A percentile compares a stretch with the other conserved stretches of the same genome.
These are phyloP conservation scores for Dendroctonus ponderosae DNA, from an alignment of 1,140 invertebrate species.

Conservation along the genomic window DNA sequence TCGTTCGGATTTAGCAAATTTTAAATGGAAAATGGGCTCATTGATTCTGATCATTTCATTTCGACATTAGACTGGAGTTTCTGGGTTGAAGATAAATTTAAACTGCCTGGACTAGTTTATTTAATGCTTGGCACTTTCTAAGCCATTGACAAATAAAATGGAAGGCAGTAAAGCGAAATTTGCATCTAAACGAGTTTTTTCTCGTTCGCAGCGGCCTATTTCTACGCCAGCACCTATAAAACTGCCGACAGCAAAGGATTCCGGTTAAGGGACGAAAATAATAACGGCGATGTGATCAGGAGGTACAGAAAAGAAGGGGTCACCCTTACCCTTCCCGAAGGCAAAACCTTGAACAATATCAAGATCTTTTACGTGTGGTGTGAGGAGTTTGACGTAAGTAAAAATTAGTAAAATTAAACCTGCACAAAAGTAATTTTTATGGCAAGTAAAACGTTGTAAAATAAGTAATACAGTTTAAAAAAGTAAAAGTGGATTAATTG, in stretches of 20 bases:
- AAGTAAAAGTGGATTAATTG: no score
- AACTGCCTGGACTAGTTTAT: no score
- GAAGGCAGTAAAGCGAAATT: not conserved
- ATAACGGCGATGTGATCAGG: conserved; percentile 68
- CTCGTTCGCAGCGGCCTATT: conserved; percentile 73
- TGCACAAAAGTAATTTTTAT: not conserved
- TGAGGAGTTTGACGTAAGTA: conserved; percentile 79
- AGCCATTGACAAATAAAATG: no score
- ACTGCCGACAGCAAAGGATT: conserved; percentile 67
- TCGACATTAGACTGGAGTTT: no score
- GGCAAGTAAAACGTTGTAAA: no score
- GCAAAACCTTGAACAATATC: conserved; percentile 76
- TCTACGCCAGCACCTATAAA: conserved; percentile 69
- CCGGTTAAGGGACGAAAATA: conserved; percentile 76
- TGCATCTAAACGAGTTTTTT: conserved; percentile 9
- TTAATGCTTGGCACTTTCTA: no score
- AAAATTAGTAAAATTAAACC: not conserved
- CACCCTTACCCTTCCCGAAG: conserved; percentile 81
- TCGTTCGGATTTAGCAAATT: no score
- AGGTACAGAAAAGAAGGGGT: conserved; percentile 77
- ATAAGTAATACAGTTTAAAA: no score
- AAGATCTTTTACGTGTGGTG: conserved; percentile 90
- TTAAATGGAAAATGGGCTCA: no score
- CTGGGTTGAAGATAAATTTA: no score
- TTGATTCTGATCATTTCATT: no score